Base-by-base conservation (phyloP, 2,888 invertebrate genomes). In the Drosophila rellima region DNA sequence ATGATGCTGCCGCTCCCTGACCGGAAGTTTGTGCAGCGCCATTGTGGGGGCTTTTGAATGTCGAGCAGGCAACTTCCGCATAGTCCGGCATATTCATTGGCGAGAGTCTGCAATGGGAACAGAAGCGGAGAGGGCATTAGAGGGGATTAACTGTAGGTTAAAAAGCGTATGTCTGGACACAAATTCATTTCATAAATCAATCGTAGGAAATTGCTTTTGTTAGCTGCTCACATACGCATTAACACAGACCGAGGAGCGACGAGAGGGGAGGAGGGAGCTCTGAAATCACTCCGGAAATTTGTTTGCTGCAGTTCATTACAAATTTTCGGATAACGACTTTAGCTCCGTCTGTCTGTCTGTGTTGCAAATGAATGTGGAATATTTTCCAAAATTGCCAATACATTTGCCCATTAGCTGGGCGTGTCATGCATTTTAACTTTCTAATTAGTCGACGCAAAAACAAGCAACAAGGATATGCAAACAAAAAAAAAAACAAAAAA, bases 31-130 rank as follows among this genome's bases (percentile, higher is more conserved):
- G 81, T 54, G 66, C 78, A 72, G 78, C 86, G 73, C 55, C 20
- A 54, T 73, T 74, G 71, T 54, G 78, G 48, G 88, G 92, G 90
- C 91, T 92, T 91, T 93, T 93, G 86, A 93, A 93, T 89, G 93
- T 92, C 72, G 93, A 93, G 87, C 93, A 93, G 76, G 92, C 92
- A 78, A 93, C 93, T 90, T 93, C 93, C 76, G 93, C 93, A 89
- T 93, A 93, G 90, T 93, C 93, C 77, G 93, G 93, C 93, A 93
- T 93, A 81, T 93, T 93, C 80, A 93, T 80, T 59, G 93, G 93
- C 72, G 92, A 92, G 61, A 93, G 91, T 74, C 93, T 93, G 88
- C 56, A 74, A 59, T 7, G 11, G 15, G 10, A 37, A 13, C 29
- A 26, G 26, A 26, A 35, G 10, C 42, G 7, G 35, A 52, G 33